Conservation (phyloP, 2,797 vertebrate species). For the Anguilla anguilla region DNA sequence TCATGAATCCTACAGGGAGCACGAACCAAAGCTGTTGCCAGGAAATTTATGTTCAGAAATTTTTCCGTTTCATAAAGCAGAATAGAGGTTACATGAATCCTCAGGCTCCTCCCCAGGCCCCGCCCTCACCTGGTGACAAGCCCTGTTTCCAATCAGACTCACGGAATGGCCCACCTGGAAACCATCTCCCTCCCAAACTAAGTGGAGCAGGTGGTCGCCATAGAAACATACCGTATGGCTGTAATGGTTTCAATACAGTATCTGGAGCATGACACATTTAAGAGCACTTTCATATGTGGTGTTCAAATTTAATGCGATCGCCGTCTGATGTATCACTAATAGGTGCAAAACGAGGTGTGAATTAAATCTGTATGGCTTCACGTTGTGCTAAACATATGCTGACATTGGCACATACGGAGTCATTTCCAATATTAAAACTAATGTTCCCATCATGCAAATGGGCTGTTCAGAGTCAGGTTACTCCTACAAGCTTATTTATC, state of each 20-base stretch:
- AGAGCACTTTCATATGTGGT: background rate
- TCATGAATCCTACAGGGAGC: slow-evolving; percentile 18
- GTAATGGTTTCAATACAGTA: slow-evolving; percentile 29
- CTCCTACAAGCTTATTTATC: background rate
- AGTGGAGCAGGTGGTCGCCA: slow-evolving; percentile 17
- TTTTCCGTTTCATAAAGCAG: background rate
- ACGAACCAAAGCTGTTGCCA: background rate
- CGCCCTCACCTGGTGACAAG: background rate
- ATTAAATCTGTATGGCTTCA: background rate
- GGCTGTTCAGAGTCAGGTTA: background rate
- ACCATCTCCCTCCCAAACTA: background rate
- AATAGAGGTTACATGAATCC: background rate
- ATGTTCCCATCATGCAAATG: background rate
- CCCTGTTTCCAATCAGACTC: slow-evolving; percentile 3
- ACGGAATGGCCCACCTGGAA: background rate
- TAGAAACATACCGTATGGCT: slow-evolving; percentile 4
- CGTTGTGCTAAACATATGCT: background rate
- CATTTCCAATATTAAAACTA: background rate
- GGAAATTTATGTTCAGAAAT: slow-evolving; percentile 1
- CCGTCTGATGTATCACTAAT: background rate
- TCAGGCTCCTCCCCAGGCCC: background rate
- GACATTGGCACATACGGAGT: background rate
- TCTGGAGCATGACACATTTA: slow-evolving; percentile 25
- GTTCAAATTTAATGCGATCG: background rate
- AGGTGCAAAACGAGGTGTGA: background rate